Evolutionary conservation across 2,113 vertebrate species (phyloP).

Genomic region (Xyrauchen texanus): DNA sequence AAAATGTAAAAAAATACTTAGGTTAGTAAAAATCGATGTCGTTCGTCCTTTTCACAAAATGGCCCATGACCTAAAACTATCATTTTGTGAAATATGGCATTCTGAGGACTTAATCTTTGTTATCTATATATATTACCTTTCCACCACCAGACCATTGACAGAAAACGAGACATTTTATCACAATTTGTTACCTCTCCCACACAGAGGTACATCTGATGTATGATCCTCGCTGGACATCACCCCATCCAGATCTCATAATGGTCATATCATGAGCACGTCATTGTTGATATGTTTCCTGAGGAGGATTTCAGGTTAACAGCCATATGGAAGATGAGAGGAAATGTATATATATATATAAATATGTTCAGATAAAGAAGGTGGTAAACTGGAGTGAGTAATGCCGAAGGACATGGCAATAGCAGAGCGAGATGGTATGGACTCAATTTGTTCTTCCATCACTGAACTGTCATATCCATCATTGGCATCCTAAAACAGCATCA

Average conservation of each 20-base stretch:
- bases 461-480: slow-evolving; percentile 28
- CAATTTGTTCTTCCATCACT: slow-evolving; percentile 26
- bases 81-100: background rate
- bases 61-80: background rate
- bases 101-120: background rate
- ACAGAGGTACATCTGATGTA: slow-evolving; percentile 12
- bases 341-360: background rate
- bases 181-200: background rate
- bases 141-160: background rate
- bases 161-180: slow-evolving; percentile 7
- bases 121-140: slow-evolving; percentile 4
- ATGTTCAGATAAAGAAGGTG: background rate
- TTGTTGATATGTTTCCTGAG: background rate
- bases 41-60: too few relatives aligned
- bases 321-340: background rate
- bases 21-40: too few relatives aligned
- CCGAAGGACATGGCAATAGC: background rate
- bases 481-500: slow-evolving; percentile 3
- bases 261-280: slow-evolving; percentile 7
- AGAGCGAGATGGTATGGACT: background rate
- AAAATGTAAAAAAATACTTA: too few relatives aligned
- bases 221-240: slow-evolving; percentile 17
- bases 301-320: slow-evolving; percentile 6
- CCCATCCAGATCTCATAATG: slow-evolving; percentile 8
- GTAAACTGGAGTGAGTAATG: slow-evolving; percentile 11